These are phyloP conservation scores for Drepanosiphum platanoidis DNA, from an alignment of 2,888 invertebrate genomes.

Conservation along the genomic window DNA sequence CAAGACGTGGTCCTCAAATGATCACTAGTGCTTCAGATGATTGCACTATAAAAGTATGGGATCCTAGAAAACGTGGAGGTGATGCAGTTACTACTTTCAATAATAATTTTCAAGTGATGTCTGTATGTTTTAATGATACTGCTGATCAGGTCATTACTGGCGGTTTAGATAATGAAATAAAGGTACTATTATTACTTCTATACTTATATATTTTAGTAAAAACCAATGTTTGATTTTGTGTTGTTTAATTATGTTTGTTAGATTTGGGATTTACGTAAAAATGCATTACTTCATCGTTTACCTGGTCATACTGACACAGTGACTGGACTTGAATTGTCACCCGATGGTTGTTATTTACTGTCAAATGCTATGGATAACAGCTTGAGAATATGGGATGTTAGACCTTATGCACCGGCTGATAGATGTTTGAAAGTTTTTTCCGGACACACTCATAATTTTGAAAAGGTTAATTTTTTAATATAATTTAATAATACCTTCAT, in stretches of 20 bases:
- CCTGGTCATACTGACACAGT: slow-evolving; percentile 96
- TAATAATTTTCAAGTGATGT: slow-evolving; percentile 78
- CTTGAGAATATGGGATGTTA: slow-evolving; percentile 94
- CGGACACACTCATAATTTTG: slow-evolving; percentile 97
- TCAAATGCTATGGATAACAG: slow-evolving; percentile 98
- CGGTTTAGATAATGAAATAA: slow-evolving; percentile 96
- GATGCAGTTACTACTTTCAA: slow-evolving; percentile 77
- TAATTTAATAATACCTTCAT: background rate
- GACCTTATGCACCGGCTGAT: slow-evolving; percentile 93
- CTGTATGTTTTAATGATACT: slow-evolving; percentile 94
- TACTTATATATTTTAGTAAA: background rate
- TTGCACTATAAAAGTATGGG: slow-evolving; percentile 91
- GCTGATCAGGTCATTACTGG: slow-evolving; percentile 94
- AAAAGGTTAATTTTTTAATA: slow-evolving; percentile 80
- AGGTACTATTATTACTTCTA: slow-evolving; percentile 69
- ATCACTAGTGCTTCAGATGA: slow-evolving; percentile 96
- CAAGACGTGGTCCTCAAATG: slow-evolving; percentile 88
- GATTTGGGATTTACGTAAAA: slow-evolving; percentile 95
- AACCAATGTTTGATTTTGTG: background rate
- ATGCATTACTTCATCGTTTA: slow-evolving; percentile 83
- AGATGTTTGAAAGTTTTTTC: slow-evolving; percentile 91
- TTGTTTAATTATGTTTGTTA: slow-evolving; percentile 50
- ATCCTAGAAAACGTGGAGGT: slow-evolving; percentile 86
- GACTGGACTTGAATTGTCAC: slow-evolving; percentile 86
- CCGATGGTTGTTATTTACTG: slow-evolving; percentile 87